These are phyloP conservation scores for Griposia aprilina DNA, from an alignment of 2,888 invertebrate species.

Conservation along the genomic window DNA sequence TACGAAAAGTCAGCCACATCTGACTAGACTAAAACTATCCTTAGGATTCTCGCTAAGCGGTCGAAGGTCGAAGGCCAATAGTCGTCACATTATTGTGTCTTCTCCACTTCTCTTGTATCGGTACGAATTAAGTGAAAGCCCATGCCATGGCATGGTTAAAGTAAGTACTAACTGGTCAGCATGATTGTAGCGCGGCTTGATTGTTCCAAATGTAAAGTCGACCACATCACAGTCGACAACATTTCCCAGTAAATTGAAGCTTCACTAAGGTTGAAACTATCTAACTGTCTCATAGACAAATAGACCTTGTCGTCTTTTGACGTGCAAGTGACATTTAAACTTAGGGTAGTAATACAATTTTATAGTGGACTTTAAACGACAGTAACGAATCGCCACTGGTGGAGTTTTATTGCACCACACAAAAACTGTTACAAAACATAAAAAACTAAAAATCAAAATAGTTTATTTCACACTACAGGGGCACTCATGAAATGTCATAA, in stretches of 20 bases:
- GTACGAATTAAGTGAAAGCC: not conserved
- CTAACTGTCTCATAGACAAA: not conserved
- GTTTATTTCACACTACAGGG: too few relatives aligned
- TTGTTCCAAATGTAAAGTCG: not conserved
- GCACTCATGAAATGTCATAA: too few relatives aligned
- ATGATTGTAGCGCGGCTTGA: not conserved
- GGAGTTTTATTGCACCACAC: not conserved
- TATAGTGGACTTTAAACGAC: too few relatives aligned
- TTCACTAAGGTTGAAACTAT: not conserved
- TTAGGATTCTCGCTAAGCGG: too few relatives aligned
- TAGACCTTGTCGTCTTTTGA: not conserved
- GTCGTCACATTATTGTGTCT: not conserved
- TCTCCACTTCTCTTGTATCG: not conserved
- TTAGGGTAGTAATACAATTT: not conserved
- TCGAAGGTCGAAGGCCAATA: too few relatives aligned
- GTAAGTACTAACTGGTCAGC: not conserved
- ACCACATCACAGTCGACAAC: too few relatives aligned
- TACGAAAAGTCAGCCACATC: not conserved
- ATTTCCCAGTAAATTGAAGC: not conserved
- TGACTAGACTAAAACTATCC: not conserved
- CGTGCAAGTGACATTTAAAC: not conserved
- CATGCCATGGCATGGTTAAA: not conserved
- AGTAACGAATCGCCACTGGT: not conserved
- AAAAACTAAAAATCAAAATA: not conserved
- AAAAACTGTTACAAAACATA: not conserved